Percentiles rank a stretch among this genome's conserved stretches.
Conservation (phyloP, 2,888 invertebrate species). For the Pteria penguin region DNA sequence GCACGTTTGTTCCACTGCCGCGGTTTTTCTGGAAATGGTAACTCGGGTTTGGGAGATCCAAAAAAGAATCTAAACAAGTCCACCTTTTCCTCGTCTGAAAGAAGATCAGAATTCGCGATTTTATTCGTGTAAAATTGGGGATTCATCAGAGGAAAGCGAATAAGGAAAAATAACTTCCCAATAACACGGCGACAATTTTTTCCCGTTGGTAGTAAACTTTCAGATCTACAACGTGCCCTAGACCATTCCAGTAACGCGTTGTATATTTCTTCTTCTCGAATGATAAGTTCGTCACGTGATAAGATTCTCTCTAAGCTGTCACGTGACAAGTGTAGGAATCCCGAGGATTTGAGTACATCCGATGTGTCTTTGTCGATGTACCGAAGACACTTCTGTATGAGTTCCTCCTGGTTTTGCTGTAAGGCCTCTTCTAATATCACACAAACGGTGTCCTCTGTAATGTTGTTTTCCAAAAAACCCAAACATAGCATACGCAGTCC, state of each 20-base stretch:
- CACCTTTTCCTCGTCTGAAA: conserved; percentile 19
- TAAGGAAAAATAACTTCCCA: conserved; percentile 13
- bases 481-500: conserved; percentile 3
- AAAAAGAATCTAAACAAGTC: conserved; percentile 25
- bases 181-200: conserved; percentile 8
- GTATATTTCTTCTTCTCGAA: conserved; percentile 20
- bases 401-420: neutral
- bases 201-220: neutral
- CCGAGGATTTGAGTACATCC: neutral
- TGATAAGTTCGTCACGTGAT: conserved; percentile 7
- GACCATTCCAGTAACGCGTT: conserved; percentile 20
- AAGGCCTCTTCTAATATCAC: conserved; percentile 12
- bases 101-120: conserved; percentile 6
- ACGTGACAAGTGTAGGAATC: neutral
- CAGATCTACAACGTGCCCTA: neutral
- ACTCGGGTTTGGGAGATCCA: conserved; percentile 15
- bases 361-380: conserved; percentile 26
- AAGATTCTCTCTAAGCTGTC: conserved; percentile 2
- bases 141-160: conserved; percentile 31
- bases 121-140: conserved; percentile 28
- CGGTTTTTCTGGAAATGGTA: conserved; percentile 15
- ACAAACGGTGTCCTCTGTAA: conserved; percentile 18
- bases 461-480: neutral
- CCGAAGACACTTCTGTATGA: conserved; percentile 12
- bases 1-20: conserved; percentile 30